A percentile compares a stretch with the other conserved stretches of the same genome.
Conservation (phyloP, 2,888 invertebrate genomes). For the Rhagophthalmus giganteus region DNA sequence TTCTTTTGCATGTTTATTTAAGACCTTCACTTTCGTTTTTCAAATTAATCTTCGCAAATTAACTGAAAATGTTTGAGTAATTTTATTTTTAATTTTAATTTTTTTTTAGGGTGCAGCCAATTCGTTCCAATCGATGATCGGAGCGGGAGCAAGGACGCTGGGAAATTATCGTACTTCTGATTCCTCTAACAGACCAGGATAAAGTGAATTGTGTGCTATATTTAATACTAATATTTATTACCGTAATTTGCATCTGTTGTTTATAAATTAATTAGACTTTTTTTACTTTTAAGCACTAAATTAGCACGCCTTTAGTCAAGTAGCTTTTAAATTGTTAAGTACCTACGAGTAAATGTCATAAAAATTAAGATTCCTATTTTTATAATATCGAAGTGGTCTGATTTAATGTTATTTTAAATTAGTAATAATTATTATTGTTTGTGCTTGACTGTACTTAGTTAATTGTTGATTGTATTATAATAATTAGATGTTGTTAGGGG, state of each 20-base stretch:
- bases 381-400: background rate
- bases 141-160: slow-evolving; percentile 60
- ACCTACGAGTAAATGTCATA: too few relatives aligned
- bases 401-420: background rate
- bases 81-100: slow-evolving; percentile 6
- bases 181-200: slow-evolving; percentile 35
- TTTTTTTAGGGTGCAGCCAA: slow-evolving; percentile 71
- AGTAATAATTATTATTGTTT: background rate
- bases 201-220: slow-evolving; percentile 31
- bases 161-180: slow-evolving; percentile 52
- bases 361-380: background rate
- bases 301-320: slow-evolving; percentile 6
- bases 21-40: too few relatives aligned
- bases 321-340: background rate
- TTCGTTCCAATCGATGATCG: slow-evolving; percentile 68
- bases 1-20: too few relatives aligned
- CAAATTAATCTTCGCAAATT: too few relatives aligned
- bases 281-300: background rate
- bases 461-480: slow-evolving; percentile 14
- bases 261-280: slow-evolving; percentile 16
- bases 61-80: too few relatives aligned
- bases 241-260: slow-evolving; percentile 26
- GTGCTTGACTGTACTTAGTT: slow-evolving; percentile 16
- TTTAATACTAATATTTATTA: slow-evolving; percentile 31
- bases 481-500: slow-evolving; percentile 5